phyloP scores from a whole-genome alignment of 2,888 invertebrate genomes.

The Amiota minor region DNA sequence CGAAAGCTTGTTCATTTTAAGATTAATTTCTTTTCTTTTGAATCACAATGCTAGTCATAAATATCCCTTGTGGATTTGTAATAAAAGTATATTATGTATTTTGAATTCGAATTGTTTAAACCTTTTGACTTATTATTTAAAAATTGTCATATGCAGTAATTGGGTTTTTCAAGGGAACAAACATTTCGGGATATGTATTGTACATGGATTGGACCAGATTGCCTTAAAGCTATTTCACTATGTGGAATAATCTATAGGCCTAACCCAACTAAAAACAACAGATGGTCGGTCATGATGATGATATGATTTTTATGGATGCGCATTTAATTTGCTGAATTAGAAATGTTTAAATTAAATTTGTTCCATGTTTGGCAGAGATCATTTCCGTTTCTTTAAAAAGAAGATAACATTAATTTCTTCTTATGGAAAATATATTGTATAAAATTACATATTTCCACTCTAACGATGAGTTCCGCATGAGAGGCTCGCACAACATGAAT shows the following conservation, averaged over 20 bases:
- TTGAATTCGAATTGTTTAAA: too few relatives aligned
- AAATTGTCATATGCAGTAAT: too few relatives aligned
- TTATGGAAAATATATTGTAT: background rate
- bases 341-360: background rate
- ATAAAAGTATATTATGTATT: too few relatives aligned
- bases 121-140: too few relatives aligned
- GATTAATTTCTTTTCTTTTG: too few relatives aligned
- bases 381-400: background rate
- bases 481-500: background rate
- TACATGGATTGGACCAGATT: too few relatives aligned
- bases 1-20: too few relatives aligned
- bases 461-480: conserved; percentile 6
- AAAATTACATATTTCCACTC: background rate
- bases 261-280: background rate
- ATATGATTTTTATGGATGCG: background rate
- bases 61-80: too few relatives aligned
- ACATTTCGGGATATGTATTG: too few relatives aligned
- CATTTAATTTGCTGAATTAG: too few relatives aligned
- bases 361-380: background rate
- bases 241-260: background rate
- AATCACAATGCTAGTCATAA: too few relatives aligned
- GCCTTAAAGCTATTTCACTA: conserved; percentile 19
- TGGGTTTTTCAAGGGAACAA: too few relatives aligned
- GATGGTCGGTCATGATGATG: background rate
- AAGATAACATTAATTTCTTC: background rate